Evolutionary conservation across 2,888 invertebrate genomes (phyloP).

Genomic region (Erynnis tages): DNA sequence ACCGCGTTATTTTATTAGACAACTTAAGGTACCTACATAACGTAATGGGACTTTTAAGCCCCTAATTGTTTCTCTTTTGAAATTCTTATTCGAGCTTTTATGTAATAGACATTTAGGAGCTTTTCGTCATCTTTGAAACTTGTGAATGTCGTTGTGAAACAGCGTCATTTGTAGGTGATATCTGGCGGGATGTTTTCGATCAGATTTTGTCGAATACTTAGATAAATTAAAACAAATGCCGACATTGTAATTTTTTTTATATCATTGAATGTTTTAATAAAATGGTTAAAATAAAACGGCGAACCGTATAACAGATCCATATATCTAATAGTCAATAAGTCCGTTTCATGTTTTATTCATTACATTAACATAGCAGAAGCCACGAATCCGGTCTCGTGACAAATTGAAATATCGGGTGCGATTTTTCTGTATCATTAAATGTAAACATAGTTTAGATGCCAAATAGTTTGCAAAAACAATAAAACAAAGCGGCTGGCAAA

Average conservation of each 20-base stretch:
- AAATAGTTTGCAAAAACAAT: slow-evolving; percentile 72
- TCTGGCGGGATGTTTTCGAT: not conserved
- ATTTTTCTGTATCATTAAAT: slow-evolving; percentile 74
- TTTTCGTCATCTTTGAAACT: slow-evolving; percentile 11
- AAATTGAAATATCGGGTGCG: slow-evolving; percentile 63
- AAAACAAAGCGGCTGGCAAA: slow-evolving; percentile 77
- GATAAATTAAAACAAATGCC: slow-evolving; percentile 6
- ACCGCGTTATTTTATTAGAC: slow-evolving; percentile 74
- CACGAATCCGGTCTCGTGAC: slow-evolving; percentile 47
- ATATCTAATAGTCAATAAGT: slow-evolving; percentile 20
- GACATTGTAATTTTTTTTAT: not conserved
- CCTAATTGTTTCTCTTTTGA: slow-evolving; percentile 25
- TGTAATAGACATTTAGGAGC: slow-evolving; percentile 23
- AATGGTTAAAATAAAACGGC: too few species aligned
- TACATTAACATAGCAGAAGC: slow-evolving; percentile 33
- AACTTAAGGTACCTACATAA: slow-evolving; percentile 46
- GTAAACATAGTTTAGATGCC: slow-evolving; percentile 75
- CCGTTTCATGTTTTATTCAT: slow-evolving; percentile 36
- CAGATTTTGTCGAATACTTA: not conserved
- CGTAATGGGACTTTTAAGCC: slow-evolving; percentile 26
- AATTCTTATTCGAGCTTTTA: slow-evolving; percentile 21
- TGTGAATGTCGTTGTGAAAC: slow-evolving; percentile 10
- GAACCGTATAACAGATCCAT: not conserved
- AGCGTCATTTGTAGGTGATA: slow-evolving; percentile 1
- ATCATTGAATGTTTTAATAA: not conserved